Evolutionary conservation across 2,888 invertebrate species (phyloP), one percentile per base, ranked within the genome.

Genomic region (Formica aserva): DNA sequence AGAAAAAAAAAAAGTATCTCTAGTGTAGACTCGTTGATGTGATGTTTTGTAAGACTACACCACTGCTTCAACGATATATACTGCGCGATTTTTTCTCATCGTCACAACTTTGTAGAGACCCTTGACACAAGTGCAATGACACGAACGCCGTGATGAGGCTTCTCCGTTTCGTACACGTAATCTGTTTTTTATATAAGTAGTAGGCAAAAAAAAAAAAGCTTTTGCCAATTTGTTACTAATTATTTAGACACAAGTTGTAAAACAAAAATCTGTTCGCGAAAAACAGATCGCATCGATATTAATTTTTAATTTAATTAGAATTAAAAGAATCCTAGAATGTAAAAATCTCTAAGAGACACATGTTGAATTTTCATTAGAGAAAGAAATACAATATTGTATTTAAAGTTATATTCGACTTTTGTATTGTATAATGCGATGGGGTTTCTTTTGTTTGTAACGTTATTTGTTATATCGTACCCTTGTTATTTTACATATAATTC

Each of bases 91-190:
- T 72, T 83, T 52, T 71, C 67, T 78, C 60, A 57, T 69, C 65
- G 22, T 74, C 32, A 48, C 52, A 48, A 67, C 38, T 29, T 52
- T 35, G 41, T 62, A 38, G 15, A 67, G 26, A 22, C 62, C 55
- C 82, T 41, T 72, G 72, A 85, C 67, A 65, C 69, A 65, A 80
- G 85, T 89, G 88, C 85, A 87, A 87, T 84, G 60, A 80, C 22
- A 81, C n/a, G 65, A 75, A 62, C 80, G 83, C 71, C 87, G 82
- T 77, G 84, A 83, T 75, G 85, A 80, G 35, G 69, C 57, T 48
- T 74, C 60, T 72, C n/a, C 13, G 32, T 80, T 80, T 69, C 41
- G 32, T 45, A 60, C 29, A 32, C 45, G 22, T 60, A 71, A 71
- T 63, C 32, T 45, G 45, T 78, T 71, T 60, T 18, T 52, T 18